Evolutionary conservation across 2,888 invertebrate species (phyloP).

Genomic region (Crematogaster levior): DNA sequence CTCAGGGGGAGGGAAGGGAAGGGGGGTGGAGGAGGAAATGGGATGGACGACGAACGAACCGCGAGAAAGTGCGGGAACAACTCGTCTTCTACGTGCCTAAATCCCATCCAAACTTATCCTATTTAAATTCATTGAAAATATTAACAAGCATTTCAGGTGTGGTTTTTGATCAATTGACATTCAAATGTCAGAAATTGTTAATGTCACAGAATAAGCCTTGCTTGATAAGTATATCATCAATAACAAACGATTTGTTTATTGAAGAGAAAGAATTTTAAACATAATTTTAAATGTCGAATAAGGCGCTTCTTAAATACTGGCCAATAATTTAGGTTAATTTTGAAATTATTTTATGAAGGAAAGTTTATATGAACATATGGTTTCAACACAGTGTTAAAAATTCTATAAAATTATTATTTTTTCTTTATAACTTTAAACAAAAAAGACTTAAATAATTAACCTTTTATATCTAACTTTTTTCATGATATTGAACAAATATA

Average conservation of each 20-base stretch:
- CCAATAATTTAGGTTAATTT: neutral
- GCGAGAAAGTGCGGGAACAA: slow-evolving; percentile 42
- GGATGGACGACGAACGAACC: slow-evolving; percentile 18
- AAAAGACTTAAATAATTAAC: neutral
- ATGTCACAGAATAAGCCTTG: slow-evolving; percentile 13
- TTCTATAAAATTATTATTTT: neutral
- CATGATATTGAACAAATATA: neutral
- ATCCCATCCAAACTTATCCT: neutral
- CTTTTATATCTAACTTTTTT: neutral
- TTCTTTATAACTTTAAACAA: neutral
- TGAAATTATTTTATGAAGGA: neutral
- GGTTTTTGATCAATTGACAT: slow-evolving; percentile 37
- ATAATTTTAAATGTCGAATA: neutral
- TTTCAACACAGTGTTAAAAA: neutral
- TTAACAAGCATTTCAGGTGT: slow-evolving; percentile 16
- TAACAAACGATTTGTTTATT: slow-evolving; percentile 13
- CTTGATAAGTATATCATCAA: neutral
- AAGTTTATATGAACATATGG: neutral
- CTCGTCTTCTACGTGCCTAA: slow-evolving; percentile 34
- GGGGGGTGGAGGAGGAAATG: neutral
- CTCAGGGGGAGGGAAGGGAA: neutral
- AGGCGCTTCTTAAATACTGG: neutral
- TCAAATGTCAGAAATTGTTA: slow-evolving; percentile 22
- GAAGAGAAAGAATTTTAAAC: neutral
- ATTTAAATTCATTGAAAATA: slow-evolving; percentile 3